These are phyloP conservation scores for Gallinago stenura DNA, from an alignment of 2,797 vertebrate species.

Conservation along the genomic window DNA sequence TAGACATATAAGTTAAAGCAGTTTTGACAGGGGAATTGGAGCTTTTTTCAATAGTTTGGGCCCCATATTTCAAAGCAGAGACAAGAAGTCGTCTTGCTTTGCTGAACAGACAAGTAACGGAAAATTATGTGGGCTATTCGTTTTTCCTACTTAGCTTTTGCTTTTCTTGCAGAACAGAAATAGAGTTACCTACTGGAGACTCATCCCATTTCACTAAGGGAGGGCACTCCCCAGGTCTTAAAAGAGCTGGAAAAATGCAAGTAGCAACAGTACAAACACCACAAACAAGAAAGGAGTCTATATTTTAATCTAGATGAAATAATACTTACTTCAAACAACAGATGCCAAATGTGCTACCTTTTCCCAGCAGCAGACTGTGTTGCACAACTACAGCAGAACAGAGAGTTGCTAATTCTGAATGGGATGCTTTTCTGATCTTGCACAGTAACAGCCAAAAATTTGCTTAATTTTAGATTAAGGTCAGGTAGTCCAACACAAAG, in stretches of 20 bases:
- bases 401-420: not conserved
- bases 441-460: not conserved
- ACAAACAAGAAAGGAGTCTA: not conserved
- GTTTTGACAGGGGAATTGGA: not conserved
- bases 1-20: not conserved
- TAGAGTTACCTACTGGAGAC: not conserved
- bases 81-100: not conserved
- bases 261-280: not conserved
- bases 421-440: not conserved
- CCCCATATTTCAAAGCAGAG: not conserved
- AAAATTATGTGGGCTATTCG: not conserved
- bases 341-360: not conserved
- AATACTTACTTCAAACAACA: not conserved
- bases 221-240: not conserved
- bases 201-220: not conserved
- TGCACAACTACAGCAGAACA: not conserved
- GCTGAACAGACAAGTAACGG: not conserved
- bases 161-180: not conserved
- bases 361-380: not conserved
- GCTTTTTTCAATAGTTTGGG: not conserved
- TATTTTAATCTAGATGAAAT: not conserved
- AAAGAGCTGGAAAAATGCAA: not conserved
- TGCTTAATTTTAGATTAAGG: conserved; percentile 29
- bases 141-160: not conserved
- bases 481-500: conserved; percentile 39